These are phyloP conservation scores for Cricetomys ansorgei DNA, from an alignment of 2,113 vertebrate genomes.

Conservation along the genomic window DNA sequence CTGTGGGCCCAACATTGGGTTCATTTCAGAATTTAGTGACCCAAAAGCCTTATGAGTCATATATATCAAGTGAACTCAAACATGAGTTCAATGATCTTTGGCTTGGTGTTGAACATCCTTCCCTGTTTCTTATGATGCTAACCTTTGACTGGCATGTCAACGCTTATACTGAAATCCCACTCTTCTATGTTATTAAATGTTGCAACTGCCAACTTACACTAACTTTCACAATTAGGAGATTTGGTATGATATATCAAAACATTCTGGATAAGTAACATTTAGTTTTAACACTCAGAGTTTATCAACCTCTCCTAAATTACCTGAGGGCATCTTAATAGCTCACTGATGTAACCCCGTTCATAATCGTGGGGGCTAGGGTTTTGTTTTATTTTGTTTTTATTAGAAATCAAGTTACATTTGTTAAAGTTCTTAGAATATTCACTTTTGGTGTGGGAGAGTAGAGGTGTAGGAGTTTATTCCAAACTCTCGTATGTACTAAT, in stretches of 20 bases:
- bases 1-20: not conserved
- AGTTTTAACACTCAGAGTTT: conserved; percentile 17
- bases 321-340: not conserved
- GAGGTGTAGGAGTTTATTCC: not conserved
- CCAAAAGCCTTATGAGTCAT: not conserved
- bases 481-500: not conserved
- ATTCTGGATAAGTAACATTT: not conserved
- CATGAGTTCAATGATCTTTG: not conserved
- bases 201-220: not conserved
- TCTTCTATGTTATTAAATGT: not conserved
- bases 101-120: not conserved
- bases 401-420: conserved; percentile 29
- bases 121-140: not conserved
- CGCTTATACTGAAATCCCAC: not conserved
- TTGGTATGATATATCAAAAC: not conserved
- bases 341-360: not conserved
- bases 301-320: not conserved
- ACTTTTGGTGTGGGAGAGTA: not conserved
- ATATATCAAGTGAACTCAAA: not conserved
- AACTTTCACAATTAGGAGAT: not conserved
- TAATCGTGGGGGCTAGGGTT: not conserved
- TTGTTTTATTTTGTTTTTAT: not conserved
- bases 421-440: not conserved
- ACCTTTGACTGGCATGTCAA: not conserved
- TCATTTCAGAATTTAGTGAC: not conserved